phyloP scores from a whole-genome alignment of 2,797 vertebrate genomes.

The Danio jaintianensis region DNA sequence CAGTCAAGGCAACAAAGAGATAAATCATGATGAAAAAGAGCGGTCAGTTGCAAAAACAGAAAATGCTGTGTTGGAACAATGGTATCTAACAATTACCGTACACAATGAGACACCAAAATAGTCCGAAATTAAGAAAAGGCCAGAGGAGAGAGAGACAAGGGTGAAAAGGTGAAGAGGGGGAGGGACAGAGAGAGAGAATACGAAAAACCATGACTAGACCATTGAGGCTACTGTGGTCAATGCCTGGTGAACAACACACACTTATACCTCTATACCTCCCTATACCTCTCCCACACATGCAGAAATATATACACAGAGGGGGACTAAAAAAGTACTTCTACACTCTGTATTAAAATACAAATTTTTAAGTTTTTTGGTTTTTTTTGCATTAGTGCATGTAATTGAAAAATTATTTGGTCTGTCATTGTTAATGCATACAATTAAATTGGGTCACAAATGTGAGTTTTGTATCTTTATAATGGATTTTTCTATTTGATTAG shows the following conservation, averaged over 20 bases:
- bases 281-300: slow-evolving; percentile 10
- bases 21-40: background rate
- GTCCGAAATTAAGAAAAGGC: background rate
- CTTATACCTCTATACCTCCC: slow-evolving; percentile 22
- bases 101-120: slow-evolving; percentile 16
- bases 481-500: background rate
- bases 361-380: background rate
- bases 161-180: slow-evolving; percentile 40
- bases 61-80: slow-evolving; percentile 13
- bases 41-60: slow-evolving; percentile 2
- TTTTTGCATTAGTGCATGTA: background rate
- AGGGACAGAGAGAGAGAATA: slow-evolving; percentile 19
- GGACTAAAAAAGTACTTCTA: slow-evolving; percentile 13
- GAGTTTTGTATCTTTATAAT: background rate
- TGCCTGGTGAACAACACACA: slow-evolving; percentile 40
- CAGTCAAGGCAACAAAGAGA: background rate
- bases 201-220: slow-evolving; percentile 39
- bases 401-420: background rate
- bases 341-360: slow-evolving; percentile 8
- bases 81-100: slow-evolving; percentile 9
- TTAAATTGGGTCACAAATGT: background rate
- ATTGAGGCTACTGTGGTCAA: slow-evolving; percentile 43
- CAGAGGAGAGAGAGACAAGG: slow-evolving; percentile 4
- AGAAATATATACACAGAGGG: slow-evolving; percentile 27
- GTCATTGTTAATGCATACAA: background rate